These are phyloP conservation scores for Tachysurus vachellii DNA, from an alignment of 2,113 vertebrate species.

Conservation along the genomic window DNA sequence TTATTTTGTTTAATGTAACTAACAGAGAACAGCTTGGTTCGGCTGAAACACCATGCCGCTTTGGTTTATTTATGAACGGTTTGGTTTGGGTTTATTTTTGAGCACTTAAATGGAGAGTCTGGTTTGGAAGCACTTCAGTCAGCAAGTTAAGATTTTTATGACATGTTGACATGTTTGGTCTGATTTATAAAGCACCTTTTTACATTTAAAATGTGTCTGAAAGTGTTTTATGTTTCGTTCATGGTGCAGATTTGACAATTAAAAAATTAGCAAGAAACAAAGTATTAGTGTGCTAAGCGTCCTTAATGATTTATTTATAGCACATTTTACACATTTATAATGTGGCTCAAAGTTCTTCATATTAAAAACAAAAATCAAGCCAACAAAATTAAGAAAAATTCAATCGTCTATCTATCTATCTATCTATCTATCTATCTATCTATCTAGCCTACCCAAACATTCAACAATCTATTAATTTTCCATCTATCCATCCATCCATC, in stretches of 20 bases:
- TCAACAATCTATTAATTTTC: neutral
- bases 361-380: neutral
- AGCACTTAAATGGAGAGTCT: neutral
- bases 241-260: neutral
- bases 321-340: neutral
- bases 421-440: neutral
- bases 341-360: neutral
- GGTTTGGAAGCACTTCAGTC: constrained; percentile 5
- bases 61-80: neutral
- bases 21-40: neutral
- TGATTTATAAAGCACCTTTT: neutral
- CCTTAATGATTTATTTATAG: neutral
- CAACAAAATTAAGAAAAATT: neutral
- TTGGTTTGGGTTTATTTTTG: neutral
- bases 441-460: neutral
- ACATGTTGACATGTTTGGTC: neutral
- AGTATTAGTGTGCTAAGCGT: too few species aligned
- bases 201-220: neutral
- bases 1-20: neutral
- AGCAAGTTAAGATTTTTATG: neutral
- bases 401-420: neutral
- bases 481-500: too few species aligned
- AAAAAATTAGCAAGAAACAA: neutral
- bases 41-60: neutral
- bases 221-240: neutral